Evolutionary conservation across 2,797 vertebrate species (phyloP), one percentile per base, ranked within the genome.

Genomic region (Gouania willdenowi): DNA sequence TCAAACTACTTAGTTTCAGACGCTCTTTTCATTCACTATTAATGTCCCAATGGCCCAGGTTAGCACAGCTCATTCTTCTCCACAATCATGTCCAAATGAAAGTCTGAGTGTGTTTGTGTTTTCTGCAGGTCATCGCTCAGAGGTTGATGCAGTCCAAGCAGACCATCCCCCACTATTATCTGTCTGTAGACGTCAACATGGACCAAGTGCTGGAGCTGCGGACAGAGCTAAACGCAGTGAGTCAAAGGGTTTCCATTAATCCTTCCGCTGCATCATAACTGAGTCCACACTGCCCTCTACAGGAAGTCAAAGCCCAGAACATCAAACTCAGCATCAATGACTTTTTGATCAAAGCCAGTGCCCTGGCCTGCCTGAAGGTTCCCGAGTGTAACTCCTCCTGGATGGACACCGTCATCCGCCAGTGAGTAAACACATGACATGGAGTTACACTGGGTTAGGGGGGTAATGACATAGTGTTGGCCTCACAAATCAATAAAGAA

Each of bases 331-430:
- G 95, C 8, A 93, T 99, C 62, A 99, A 98, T 29, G 95, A 98
- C 71, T 99, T 99, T 71, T 89, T 98, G 67, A 95, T 98, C 71
- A 99, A 98, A 88, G 95, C 95, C 62, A 92, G 95, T 1, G 93
- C 97, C 47, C 66, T 99, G 71, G 90, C 95, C 0, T 99, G 97
- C 79, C 78, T 97, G 70, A 98, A 98, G 79, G 94, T 99, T 41
- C 97, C 96, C 0, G 95, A 99, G 79, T 94, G 92, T 46, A 99
- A 99, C 85, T 99, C 96, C 13, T 98, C 95, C 5, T 99, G 97
- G 97, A 41, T 98, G 90, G 97, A 99, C 76, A 97, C 96, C 0
- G 89, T 98, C 52, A 99, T 98, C 58, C 91, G 97, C 59, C 92
- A 98, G 97, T 99, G 83, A 95, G 94, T 93, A 41, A 13, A 44